Evolutionary conservation across 1,140 invertebrate species (phyloP), one percentile per base, ranked within the genome.

Genomic region (Copidosoma floridanum): DNA sequence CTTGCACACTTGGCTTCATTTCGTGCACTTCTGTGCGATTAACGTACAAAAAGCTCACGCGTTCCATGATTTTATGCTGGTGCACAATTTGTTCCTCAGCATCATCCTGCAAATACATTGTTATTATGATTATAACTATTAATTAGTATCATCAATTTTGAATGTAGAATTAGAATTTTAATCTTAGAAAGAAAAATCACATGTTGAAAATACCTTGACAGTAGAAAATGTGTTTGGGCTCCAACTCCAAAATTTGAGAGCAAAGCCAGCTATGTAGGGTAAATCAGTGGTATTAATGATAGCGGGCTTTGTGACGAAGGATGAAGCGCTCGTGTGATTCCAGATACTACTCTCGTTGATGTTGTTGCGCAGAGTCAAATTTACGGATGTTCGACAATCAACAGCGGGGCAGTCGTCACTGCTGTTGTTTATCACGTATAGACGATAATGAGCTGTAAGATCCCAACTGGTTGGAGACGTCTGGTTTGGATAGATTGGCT

Each of bases 171-270:
- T 59, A 53, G 64, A 63, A 64, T 61, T 20, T 60, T 54, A 18
- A 21, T 44, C 16, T 57, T 47, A 14, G n/a, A 50, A 35, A 8
- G 27, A 20, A 1, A 26, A 38, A 32, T 68, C 18, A 40, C 12
- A n/a, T 40, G 18, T 27, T 61, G 18, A 35, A 57, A 52, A 66
- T 21, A 41, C 26, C 35, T 47, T 38, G 23, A 46, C 20, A 16
- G 7, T 11, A 7, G 37, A 27, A 23, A 16, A 16, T 21, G 63
- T 38, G 6, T 69, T 24, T 4, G 59, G 69, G 26, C 82, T 83
- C 88, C 88, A 91, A 66, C 89, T 85, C 89, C 89, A 91, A 72
- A 90, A 88, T 80, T 92, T 91, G 41, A 92, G 76, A 21, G 89
- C 85, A 78, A 91, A 91, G 1, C 89, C 89, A 24, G 83, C 81